A percentile compares a stretch with the other conserved stretches of the same genome.
Evolutionary conservation across 53 echinoderm and acorn worm species (phyloP).

Genomic region (Holothuria scabra): DNA sequence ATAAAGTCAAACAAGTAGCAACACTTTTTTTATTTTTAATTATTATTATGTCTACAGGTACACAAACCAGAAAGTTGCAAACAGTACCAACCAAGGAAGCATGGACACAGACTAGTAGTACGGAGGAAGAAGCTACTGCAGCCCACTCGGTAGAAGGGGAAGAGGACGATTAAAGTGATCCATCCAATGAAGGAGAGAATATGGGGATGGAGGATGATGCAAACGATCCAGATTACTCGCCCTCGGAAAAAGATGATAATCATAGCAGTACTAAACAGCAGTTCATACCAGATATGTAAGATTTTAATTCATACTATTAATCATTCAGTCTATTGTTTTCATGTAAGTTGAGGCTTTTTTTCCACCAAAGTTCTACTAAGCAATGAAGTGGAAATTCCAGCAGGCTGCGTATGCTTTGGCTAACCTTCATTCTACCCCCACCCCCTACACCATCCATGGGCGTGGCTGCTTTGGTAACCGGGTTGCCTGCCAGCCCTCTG

Average conservation of each 20-base stretch:
- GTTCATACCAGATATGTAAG: constrained; percentile 13
- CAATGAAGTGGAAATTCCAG: neutral
- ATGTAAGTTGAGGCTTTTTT: too few species aligned
- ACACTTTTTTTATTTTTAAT: too few species aligned
- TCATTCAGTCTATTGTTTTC: too few species aligned
- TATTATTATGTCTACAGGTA: neutral
- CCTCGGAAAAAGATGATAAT: neutral
- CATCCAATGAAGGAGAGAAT: neutral
- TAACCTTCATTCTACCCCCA: too few species aligned
- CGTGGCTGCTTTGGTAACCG: too few species aligned
- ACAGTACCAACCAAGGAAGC: neutral
- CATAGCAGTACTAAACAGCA: neutral
- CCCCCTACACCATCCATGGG: too few species aligned
- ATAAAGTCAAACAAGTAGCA: too few species aligned
- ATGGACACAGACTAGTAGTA: neutral
- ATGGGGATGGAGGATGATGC: neutral
- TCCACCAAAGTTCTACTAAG: neutral
- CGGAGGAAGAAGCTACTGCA: neutral
- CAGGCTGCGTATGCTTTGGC: too few species aligned
- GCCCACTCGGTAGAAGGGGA: neutral
- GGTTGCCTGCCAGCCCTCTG: too few species aligned
- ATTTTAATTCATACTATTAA: neutral
- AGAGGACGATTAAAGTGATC: neutral
- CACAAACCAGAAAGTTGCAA: constrained; percentile 6
- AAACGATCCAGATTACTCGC: neutral